phyloP scores from a whole-genome alignment of 2,797 vertebrate genomes.

The Poliocrania exsul region DNA sequence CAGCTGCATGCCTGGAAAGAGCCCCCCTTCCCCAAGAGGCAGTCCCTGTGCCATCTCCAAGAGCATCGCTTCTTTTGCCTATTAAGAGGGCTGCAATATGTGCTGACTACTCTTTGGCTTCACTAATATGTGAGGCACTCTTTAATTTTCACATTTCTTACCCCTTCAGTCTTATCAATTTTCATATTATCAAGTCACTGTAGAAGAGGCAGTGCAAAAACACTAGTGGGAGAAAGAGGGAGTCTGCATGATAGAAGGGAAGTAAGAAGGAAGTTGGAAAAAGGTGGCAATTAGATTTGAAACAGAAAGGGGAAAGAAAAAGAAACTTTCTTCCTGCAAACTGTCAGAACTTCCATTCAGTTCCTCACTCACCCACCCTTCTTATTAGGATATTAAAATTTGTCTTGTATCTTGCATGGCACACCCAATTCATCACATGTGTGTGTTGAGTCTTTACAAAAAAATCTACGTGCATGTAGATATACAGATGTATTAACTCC shows the following conservation, averaged over 20 bases:
- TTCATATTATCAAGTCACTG: neutral
- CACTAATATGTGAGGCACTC: neutral
- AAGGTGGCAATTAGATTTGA: neutral
- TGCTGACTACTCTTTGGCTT: neutral
- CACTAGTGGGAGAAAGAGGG: neutral
- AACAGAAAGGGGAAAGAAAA: no score
- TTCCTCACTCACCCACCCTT: neutral
- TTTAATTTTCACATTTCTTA: neutral
- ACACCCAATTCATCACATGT: neutral
- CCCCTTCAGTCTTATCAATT: neutral
- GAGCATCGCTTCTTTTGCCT: neutral
- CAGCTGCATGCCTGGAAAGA: neutral
- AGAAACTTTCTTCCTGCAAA: neutral
- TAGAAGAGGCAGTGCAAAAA: fast-evolving
- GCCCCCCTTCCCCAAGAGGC: fast-evolving
- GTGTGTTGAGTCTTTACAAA: neutral
- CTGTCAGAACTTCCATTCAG: neutral
- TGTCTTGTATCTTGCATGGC: neutral
- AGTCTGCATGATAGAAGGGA: neutral
- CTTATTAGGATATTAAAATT: neutral
- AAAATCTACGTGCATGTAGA: fast-evolving
- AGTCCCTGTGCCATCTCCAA: neutral
- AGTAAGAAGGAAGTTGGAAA: neutral
- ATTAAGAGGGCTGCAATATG: neutral
- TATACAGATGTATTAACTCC: neutral